A percentile compares a stretch with the other conserved stretches of the same genome.
Conservation (phyloP, 2,113 vertebrate species). For the Agapornis roseicollis region DNA sequence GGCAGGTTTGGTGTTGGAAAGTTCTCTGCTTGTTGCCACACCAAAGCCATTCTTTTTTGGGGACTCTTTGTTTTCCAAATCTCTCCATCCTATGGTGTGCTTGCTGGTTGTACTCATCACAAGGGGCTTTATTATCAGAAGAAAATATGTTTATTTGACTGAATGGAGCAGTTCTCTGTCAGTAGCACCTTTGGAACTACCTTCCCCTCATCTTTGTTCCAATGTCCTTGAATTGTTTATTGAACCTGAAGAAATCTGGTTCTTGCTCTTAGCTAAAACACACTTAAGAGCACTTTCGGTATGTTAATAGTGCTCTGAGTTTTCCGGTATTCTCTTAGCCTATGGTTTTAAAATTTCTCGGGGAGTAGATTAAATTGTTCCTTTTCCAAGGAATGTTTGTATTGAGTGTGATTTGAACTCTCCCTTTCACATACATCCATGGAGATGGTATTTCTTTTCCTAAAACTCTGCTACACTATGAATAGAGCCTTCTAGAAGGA, state of each 20-base stretch:
- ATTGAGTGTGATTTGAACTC: background rate
- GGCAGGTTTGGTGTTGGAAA: background rate
- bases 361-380: background rate
- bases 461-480: rapidly evolving
- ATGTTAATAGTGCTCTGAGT: background rate
- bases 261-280: background rate
- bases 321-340: background rate
- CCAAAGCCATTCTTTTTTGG: background rate
- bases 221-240: background rate
- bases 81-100: background rate
- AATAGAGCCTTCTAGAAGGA: background rate
- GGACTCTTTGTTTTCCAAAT: background rate
- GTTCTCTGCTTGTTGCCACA: background rate
- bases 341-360: background rate
- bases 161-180: background rate
- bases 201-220: background rate
- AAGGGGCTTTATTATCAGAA: background rate
- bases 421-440: background rate
- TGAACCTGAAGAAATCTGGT: background rate
- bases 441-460: background rate
- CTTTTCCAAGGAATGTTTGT: background rate
- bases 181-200: background rate
- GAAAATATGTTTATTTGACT: background rate
- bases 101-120: background rate
- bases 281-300: background rate